Conservation (phyloP, 2,888 invertebrate genomes). For the Amiota minor region DNA sequence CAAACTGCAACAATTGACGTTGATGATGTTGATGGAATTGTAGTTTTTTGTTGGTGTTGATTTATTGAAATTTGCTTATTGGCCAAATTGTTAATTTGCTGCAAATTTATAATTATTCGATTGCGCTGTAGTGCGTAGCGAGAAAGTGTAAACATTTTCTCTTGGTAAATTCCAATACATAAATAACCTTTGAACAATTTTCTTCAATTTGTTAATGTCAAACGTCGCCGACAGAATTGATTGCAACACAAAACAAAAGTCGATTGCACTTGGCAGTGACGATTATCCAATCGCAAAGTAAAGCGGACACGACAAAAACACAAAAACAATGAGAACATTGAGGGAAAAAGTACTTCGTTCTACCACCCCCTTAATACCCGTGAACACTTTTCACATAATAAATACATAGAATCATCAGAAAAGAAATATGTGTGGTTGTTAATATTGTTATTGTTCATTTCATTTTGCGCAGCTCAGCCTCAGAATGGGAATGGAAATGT, state of each 20-base stretch:
- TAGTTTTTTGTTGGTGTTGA: neutral
- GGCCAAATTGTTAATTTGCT: conserved; percentile 10
- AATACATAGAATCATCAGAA: neutral
- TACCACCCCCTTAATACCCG: neutral
- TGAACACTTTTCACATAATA: neutral
- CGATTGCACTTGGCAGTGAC: conserved; percentile 48
- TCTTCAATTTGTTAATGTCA: conserved; percentile 48
- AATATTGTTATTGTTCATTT: conserved; percentile 54
- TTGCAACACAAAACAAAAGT: conserved; percentile 36
- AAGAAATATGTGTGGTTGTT: conserved; percentile 34
- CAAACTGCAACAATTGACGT: conserved; percentile 11
- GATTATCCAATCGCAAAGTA: conserved; percentile 57
- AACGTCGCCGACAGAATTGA: conserved; percentile 30
- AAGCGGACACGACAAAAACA: conserved; percentile 35
- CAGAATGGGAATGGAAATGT: neutral
- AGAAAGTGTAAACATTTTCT: conserved; percentile 66
- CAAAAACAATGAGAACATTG: neutral
- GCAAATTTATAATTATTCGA: conserved; percentile 52
- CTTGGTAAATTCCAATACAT: conserved; percentile 25
- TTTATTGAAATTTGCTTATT: conserved; percentile 16
- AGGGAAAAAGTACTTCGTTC: neutral
- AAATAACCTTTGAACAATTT: neutral
- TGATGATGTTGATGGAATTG: conserved; percentile 17
- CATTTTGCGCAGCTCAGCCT: conserved; percentile 35
- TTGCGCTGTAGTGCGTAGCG: conserved; percentile 54